A percentile compares a stretch with the other conserved stretches of the same genome.
Conservation (phyloP, 2,113 vertebrate genomes). For the Carassius auratus region DNA sequence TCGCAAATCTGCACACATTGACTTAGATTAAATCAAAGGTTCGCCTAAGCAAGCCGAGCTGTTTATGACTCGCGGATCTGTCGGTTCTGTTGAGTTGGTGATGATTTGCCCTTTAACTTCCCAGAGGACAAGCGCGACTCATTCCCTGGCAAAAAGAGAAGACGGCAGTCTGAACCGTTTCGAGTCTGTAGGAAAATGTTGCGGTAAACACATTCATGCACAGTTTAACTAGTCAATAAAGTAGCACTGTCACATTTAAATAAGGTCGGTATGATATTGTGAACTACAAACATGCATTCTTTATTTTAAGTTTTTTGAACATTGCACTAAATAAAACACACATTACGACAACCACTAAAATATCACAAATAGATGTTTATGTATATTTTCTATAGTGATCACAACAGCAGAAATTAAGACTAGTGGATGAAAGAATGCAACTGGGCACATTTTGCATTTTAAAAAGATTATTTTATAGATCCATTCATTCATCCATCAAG, state of each 20-base stretch:
- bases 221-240: neutral
- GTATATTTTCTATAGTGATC: too few species aligned
- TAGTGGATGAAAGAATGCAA: too few species aligned
- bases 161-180: neutral
- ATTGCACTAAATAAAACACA: too few species aligned
- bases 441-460: too few species aligned
- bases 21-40: slow-evolving; percentile 68
- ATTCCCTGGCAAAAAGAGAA: neutral
- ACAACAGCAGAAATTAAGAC: too few species aligned
- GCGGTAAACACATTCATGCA: neutral
- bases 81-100: neutral
- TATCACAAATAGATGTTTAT: too few species aligned
- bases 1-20: slow-evolving; percentile 64
- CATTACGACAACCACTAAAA: too few species aligned
- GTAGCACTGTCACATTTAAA: too few species aligned
- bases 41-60: slow-evolving; percentile 44
- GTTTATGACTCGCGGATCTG: slow-evolving; percentile 61
- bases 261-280: too few species aligned
- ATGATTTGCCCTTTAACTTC: slow-evolving; percentile 6
- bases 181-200: neutral
- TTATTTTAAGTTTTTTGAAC: too few species aligned
- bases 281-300: too few species aligned
- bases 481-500: neutral
- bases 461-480: too few species aligned
- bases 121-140: neutral